Evolutionary conservation across 2,797 vertebrate genomes (phyloP).

Genomic region (Paguma larvata): DNA sequence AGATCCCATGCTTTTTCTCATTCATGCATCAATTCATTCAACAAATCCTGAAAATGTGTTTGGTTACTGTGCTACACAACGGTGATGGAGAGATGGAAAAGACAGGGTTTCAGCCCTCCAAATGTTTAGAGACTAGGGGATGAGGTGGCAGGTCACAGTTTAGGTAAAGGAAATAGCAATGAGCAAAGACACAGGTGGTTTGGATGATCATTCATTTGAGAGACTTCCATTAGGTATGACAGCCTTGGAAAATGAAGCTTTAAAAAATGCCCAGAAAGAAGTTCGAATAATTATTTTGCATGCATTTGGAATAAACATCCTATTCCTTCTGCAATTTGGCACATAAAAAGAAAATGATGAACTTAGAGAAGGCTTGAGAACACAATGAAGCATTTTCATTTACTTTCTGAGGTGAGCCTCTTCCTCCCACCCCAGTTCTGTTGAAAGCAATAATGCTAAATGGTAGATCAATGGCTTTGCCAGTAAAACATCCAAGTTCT

Average conservation of each 20-base stretch:
- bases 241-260: slow-evolving; percentile 47
- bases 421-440: slow-evolving; percentile 8
- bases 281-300: slow-evolving; percentile 64
- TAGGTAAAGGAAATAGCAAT: slow-evolving; percentile 11
- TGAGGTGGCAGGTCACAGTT: background rate
- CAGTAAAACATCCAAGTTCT: slow-evolving; percentile 59
- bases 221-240: slow-evolving; percentile 61
- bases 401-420: slow-evolving; percentile 56
- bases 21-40: background rate
- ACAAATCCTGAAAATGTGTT: background rate
- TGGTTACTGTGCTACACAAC: background rate
- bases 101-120: background rate
- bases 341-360: slow-evolving; percentile 50
- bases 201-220: slow-evolving; percentile 24
- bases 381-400: slow-evolving; percentile 50
- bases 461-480: slow-evolving; percentile 68
- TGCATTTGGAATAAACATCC: slow-evolving; percentile 55
- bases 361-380: slow-evolving; percentile 56
- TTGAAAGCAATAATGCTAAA: slow-evolving; percentile 71
- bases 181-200: slow-evolving; percentile 37
- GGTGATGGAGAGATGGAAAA: slow-evolving; percentile 49
- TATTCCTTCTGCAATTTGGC: slow-evolving; percentile 66
- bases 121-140: slow-evolving; percentile 15
- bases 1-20: background rate
- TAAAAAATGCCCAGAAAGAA: slow-evolving; percentile 40